Evolutionary conservation across 2,797 vertebrate genomes (phyloP).

Genomic region (Spatula versicolor): DNA sequence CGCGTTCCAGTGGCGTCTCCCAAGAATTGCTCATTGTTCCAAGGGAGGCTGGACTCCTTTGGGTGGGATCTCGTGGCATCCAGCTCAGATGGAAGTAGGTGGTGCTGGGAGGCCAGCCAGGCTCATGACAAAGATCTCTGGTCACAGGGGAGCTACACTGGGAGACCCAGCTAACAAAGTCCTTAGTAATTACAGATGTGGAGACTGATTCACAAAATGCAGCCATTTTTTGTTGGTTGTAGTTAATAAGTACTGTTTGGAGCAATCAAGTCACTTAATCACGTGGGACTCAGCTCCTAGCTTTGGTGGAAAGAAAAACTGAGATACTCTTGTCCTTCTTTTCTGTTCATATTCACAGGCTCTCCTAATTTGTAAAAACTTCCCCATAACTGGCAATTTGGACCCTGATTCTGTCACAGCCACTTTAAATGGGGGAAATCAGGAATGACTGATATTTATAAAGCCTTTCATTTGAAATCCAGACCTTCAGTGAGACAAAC

Average conservation of each 20-base stretch:
- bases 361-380: neutral
- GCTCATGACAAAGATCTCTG: slow-evolving; percentile 51
- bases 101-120: slow-evolving; percentile 76
- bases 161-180: neutral
- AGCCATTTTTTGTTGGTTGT: neutral
- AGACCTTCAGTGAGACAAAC: neutral
- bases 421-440: neutral
- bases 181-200: neutral
- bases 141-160: neutral
- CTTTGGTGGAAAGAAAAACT: neutral
- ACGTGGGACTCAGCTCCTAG: neutral
- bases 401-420: fast-evolving
- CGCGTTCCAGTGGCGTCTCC: slow-evolving; percentile 80
- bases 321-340: neutral
- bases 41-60: slow-evolving; percentile 73
- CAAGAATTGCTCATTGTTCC: slow-evolving; percentile 87
- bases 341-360: neutral
- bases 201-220: slow-evolving; percentile 27
- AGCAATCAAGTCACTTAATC: neutral
- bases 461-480: neutral
- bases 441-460: neutral
- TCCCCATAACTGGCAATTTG: neutral
- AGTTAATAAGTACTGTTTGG: neutral
- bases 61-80: slow-evolving; percentile 82
- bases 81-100: slow-evolving; percentile 79